These are phyloP conservation scores for Rhagologus leucostigma DNA, from an alignment of 2,113 vertebrate genomes.

Conservation along the genomic window DNA sequence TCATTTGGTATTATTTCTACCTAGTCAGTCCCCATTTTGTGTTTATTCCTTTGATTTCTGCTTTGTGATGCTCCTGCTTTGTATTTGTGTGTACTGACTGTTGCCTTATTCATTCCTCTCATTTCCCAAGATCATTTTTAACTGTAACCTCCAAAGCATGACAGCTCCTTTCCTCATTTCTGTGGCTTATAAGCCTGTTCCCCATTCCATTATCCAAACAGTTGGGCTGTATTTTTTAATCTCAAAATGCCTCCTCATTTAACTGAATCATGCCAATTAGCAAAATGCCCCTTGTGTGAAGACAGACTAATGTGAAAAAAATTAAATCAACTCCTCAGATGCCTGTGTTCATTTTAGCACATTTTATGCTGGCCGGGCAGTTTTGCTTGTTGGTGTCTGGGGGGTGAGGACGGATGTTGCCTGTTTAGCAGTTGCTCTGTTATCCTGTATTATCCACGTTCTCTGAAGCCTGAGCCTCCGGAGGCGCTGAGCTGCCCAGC, in stretches of 20 bases:
- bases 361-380: background rate
- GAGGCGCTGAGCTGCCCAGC: background rate
- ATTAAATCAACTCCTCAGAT: background rate
- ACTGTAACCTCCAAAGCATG: slow-evolving; percentile 22
- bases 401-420: background rate
- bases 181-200: background rate
- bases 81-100: background rate
- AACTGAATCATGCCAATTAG: background rate
- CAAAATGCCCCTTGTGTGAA: background rate
- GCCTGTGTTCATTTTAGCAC: background rate
- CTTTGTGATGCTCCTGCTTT: slow-evolving; percentile 28
- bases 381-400: background rate
- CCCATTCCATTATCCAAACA: background rate
- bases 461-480: background rate
- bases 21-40: slow-evolving; percentile 20
- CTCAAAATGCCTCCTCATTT: slow-evolving; percentile 4
- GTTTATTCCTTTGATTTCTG: slow-evolving; percentile 36
- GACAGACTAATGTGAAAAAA: background rate
- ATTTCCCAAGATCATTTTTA: slow-evolving; percentile 41
- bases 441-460: background rate
- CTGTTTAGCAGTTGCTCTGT: background rate
- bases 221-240: background rate
- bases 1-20: slow-evolving; percentile 12
- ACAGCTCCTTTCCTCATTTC: background rate
- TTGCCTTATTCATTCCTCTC: slow-evolving; percentile 18